phyloP scores from a whole-genome alignment of 1,140 invertebrate genomes.

The Acromyrmex heyeri region DNA sequence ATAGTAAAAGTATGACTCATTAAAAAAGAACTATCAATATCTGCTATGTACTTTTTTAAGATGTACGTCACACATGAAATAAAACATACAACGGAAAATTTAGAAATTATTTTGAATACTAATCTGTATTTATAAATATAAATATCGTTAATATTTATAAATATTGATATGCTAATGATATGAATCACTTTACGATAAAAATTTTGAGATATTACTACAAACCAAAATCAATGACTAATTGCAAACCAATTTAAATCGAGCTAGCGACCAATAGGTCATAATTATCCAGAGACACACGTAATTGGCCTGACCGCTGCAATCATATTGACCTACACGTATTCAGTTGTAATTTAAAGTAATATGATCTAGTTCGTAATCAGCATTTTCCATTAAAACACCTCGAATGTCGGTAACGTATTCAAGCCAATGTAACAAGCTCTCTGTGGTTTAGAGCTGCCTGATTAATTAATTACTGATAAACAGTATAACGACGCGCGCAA shows the following conservation, averaged over 20 bases:
- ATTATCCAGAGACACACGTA: slow-evolving; percentile 71
- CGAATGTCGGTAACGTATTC: slow-evolving; percentile 26
- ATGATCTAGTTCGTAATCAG: slow-evolving; percentile 69
- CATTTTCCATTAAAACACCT: slow-evolving; percentile 64
- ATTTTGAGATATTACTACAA: slow-evolving; percentile 3
- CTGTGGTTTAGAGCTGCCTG: slow-evolving; percentile 22
- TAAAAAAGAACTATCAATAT: slow-evolving; percentile 19
- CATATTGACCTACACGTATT: slow-evolving; percentile 54
- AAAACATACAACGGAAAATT: slow-evolving; percentile 1
- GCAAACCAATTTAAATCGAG: slow-evolving; percentile 61
- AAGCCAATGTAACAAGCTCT: neutral
- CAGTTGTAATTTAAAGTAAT: slow-evolving; percentile 71
- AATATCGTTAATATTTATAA: neutral
- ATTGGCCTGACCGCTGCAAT: slow-evolving; percentile 67
- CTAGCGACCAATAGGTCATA: slow-evolving; percentile 57
- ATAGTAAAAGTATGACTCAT: neutral
- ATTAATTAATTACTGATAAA: slow-evolving; percentile 56
- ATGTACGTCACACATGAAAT: neutral
- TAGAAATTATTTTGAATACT: neutral
- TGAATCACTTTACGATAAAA: neutral
- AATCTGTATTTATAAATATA: neutral
- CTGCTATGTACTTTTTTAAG: neutral
- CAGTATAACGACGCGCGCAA: neutral
- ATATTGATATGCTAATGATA: neutral
- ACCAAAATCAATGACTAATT: slow-evolving; percentile 45